phyloP scores from a whole-genome alignment of 2,797 vertebrate genomes.

The Anguilla pacifica region DNA sequence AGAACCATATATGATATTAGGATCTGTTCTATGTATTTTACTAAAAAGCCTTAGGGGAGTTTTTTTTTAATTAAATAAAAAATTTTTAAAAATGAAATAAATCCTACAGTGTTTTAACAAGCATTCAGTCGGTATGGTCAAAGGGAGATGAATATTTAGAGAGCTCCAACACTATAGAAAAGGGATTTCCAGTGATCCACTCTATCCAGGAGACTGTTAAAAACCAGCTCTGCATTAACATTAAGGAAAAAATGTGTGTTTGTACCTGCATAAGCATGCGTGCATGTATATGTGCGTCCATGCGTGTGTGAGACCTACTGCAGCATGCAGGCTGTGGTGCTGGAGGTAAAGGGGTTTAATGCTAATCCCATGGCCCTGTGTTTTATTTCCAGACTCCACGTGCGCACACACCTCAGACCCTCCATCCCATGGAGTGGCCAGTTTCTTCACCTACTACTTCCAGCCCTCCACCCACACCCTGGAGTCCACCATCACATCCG shows the following conservation, averaged over 20 bases:
- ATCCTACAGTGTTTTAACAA: background rate
- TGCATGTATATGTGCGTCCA: too few relatives aligned
- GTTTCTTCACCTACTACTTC: constrained; percentile 81
- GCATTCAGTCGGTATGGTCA: background rate
- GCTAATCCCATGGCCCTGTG: background rate
- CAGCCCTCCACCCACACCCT: constrained; percentile 73
- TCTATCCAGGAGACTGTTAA: background rate
- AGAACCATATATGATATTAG: background rate
- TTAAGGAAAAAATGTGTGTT: too few relatives aligned
- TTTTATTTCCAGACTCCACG: constrained; percentile 62
- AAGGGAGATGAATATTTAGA: background rate
- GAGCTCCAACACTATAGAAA: background rate
- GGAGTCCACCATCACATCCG: constrained; percentile 72
- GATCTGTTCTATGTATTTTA: background rate
- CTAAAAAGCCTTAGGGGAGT: too few relatives aligned
- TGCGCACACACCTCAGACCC: constrained; percentile 56
- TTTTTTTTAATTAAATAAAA: background rate
- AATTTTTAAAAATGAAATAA: too few relatives aligned
- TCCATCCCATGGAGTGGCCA: constrained; percentile 48
- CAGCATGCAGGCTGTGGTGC: background rate
- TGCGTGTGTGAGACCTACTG: background rate
- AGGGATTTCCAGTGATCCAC: background rate
- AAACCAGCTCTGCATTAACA: background rate
- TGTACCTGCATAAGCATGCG: too few relatives aligned
- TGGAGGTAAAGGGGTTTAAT: background rate